Evolutionary conservation across 1,140 invertebrate species (phyloP).

Genomic region (Calephelis virginiensis): DNA sequence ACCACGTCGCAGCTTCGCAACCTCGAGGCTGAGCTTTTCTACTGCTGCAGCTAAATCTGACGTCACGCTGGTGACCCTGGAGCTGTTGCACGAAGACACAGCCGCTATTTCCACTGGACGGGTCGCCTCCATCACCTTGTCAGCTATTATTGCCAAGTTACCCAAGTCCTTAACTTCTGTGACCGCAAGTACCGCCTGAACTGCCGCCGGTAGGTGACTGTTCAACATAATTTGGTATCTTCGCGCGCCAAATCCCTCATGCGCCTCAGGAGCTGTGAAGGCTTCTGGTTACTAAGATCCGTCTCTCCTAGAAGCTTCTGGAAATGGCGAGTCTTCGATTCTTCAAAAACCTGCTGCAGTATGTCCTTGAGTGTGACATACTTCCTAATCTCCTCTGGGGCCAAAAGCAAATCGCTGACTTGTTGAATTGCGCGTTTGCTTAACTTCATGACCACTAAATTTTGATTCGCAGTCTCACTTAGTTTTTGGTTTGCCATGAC

Average conservation of each 20-base stretch:
- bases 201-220: neutral
- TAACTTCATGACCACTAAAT: neutral
- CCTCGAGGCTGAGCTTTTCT: no score
- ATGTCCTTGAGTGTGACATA: neutral
- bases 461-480: neutral
- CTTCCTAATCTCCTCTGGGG: neutral
- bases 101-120: no score
- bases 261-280: neutral
- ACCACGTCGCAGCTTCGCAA: no score
- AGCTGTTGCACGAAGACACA: no score
- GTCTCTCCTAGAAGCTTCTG: neutral
- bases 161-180: no score
- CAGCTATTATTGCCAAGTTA: no score
- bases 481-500: neutral
- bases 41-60: no score
- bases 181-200: neutral
- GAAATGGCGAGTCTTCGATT: neutral
- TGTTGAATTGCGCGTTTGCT: neutral
- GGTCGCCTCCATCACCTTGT: no score
- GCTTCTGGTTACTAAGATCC: neutral
- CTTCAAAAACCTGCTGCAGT: neutral
- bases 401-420: neutral
- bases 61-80: no score
- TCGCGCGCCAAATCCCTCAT: neutral
- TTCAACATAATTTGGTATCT: neutral